Base-by-base conservation (phyloP, 2,888 invertebrate genomes). In the Acronicta psi region DNA sequence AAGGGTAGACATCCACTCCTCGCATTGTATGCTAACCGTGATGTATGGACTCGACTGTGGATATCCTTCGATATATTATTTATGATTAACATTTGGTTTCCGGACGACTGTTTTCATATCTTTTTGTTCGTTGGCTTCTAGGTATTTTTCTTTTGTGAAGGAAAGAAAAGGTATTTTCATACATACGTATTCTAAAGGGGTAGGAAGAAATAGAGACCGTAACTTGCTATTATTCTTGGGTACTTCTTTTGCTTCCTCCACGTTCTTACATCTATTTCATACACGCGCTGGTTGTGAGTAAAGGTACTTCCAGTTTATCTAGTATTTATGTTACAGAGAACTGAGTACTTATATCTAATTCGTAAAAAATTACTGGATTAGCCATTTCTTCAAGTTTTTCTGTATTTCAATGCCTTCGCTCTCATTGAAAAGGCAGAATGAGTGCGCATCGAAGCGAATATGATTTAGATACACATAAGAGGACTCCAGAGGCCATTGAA, bases 61-160 rank as follows among this genome's bases (percentile, higher is more conserved):
- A 13, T 6, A 14, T 10, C 17, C 37, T 0, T 53, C 57, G 23
- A 76, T 70, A 46, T 56, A 59, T 61, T 47, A 72, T 68, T 59
- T 56, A 76, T 60, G 69, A 66, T 69, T 57, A 60, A 41, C 67
- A 20, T 52, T 31, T 16, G 23, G 38, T 55, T 50, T 44, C 18
- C 34, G 43, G 36, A 47, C 23, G 46, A 31, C 18, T 51, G 49
- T 42, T 34, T 34, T 34, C 7, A n/a, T 34, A 34, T 34, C 11
- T 31, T 31, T 29, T 42, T 23, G 29, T 5, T 18, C 18, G 31
- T 17, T 31, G 1, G 11, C 2, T 41, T 41, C 20, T 17, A 10
- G 37, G 13, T 38, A 23, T 23, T 42, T 43, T 43, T 5, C 10
- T 16, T 25, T n/a, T 8, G n/a, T 34, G 34, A 6, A 34, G 2